phyloP scores from a whole-genome alignment of 2,888 invertebrate genomes.

The Nysson spinosus region DNA sequence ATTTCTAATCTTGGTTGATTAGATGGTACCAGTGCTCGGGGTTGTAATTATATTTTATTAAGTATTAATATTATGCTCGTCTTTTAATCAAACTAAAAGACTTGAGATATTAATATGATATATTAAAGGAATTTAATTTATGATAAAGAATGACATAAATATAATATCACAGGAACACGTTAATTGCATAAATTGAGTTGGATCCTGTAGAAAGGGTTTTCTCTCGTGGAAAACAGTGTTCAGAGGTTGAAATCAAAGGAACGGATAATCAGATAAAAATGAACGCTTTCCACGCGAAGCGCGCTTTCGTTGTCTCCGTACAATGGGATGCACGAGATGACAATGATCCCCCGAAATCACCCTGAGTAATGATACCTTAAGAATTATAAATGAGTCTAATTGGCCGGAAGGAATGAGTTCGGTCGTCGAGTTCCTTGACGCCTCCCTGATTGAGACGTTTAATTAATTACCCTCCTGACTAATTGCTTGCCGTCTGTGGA shows the following conservation, averaged over 20 bases:
- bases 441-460: conserved; percentile 17
- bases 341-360: conserved; percentile 49
- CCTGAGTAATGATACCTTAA: conserved; percentile 4
- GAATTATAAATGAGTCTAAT: conserved; percentile 26
- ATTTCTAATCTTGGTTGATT: too few relatives aligned
- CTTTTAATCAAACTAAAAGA: too few relatives aligned
- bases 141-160: too few relatives aligned
- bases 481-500: conserved; percentile 12
- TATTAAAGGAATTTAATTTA: too few relatives aligned
- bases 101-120: too few relatives aligned
- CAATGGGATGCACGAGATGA: too few relatives aligned
- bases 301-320: too few relatives aligned
- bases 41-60: too few relatives aligned
- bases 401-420: conserved; percentile 13
- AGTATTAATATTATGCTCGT: too few relatives aligned
- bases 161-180: too few relatives aligned
- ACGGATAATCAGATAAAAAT: conserved; percentile 39
- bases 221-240: conserved; percentile 33
- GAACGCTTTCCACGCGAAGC: conserved; percentile 45
- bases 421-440: background rate
- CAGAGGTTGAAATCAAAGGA: conserved; percentile 8
- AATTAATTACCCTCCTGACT: conserved; percentile 26
- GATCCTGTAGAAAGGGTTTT: conserved; percentile 3
- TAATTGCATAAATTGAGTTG: too few relatives aligned
- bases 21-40: too few relatives aligned